Evolutionary conservation across 2,113 vertebrate genomes (phyloP).

Genomic region (Mustela nigripes): DNA sequence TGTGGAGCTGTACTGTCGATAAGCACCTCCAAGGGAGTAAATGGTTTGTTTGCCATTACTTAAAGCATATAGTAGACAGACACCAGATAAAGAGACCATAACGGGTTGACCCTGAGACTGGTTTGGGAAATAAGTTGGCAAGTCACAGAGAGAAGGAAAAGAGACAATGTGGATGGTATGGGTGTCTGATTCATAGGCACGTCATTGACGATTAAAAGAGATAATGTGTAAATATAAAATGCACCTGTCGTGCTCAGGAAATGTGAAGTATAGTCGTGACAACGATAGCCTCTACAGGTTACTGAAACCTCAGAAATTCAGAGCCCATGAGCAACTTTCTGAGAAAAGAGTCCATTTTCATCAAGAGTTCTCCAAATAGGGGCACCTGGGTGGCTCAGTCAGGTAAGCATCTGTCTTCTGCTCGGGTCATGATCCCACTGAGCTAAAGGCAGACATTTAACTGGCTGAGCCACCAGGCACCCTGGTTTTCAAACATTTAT

Average conservation of each 20-base stretch:
- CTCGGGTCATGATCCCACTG: too few species aligned
- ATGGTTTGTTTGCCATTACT: conserved; percentile 42
- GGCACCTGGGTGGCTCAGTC: too few species aligned
- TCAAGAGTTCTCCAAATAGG: neutral
- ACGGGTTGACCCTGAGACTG: conserved; percentile 24
- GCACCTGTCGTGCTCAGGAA: neutral
- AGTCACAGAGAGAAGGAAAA: conserved; percentile 22
- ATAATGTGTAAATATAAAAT: neutral
- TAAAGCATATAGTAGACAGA: conserved; percentile 75
- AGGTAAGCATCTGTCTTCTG: too few species aligned
- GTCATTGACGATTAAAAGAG: neutral
- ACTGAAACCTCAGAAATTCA: neutral
- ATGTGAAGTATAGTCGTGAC: neutral
- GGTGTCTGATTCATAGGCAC: neutral
- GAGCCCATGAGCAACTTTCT: neutral
- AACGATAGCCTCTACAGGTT: neutral
- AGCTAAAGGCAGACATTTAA: too few species aligned
- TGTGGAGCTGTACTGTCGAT: neutral
- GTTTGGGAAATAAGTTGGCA: neutral
- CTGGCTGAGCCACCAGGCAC: too few species aligned
- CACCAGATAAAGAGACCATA: conserved; percentile 58
- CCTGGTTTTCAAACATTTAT: neutral
- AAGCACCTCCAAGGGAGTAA: conserved; percentile 49
- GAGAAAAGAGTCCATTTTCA: neutral
- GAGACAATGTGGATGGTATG: neutral